Percentiles rank a stretch among this genome's conserved stretches.
phyloP scores from a whole-genome alignment of 2,888 invertebrate genomes.

The Tipula unca region DNA sequence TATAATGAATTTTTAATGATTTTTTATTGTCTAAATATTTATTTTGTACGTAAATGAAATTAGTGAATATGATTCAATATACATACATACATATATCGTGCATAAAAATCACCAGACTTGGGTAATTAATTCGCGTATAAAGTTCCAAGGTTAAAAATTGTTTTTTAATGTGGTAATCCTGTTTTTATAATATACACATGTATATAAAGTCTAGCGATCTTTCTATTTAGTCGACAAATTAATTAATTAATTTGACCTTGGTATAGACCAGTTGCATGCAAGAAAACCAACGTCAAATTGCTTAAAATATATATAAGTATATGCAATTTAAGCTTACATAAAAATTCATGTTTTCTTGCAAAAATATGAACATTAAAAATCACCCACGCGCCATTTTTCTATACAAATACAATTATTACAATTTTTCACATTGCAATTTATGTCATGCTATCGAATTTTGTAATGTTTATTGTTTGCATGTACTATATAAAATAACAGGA shows the following conservation, averaged over 20 bases:
- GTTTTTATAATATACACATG: neutral
- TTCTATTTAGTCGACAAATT: neutral
- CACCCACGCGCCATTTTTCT: neutral
- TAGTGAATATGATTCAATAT: neutral
- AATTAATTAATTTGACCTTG: neutral
- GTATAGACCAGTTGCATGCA: neutral
- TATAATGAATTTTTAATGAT: neutral
- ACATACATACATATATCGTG: too few species aligned
- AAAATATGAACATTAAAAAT: neutral
- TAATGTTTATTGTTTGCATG: neutral
- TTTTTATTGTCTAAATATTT: neutral
- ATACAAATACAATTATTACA: neutral
- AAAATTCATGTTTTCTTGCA: neutral
- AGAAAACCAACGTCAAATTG: neutral
- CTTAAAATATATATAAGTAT: neutral
- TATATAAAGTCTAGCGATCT: neutral
- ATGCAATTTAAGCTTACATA: neutral
- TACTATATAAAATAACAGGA: neutral
- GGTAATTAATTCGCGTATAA: neutral
- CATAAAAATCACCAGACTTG: neutral
- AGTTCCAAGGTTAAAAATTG: neutral
- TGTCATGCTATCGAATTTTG: neutral
- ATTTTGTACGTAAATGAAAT: neutral
- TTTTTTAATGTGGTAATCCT: neutral
- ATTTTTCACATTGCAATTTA: neutral